Conservation (phyloP, 2,888 invertebrate genomes). For the Dione juno region DNA sequence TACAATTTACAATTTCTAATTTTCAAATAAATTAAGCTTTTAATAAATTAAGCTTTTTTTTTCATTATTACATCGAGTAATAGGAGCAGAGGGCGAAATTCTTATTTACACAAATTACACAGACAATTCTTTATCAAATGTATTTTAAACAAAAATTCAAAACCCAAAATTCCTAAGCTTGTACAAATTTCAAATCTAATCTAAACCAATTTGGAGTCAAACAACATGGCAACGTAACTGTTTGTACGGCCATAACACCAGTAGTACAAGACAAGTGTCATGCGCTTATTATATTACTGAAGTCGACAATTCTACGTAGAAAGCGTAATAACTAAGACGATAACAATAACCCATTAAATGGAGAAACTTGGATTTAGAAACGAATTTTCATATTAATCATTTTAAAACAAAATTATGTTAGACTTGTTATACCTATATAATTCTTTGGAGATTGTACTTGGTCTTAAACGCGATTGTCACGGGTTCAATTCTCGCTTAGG, state of each 20-base stretch:
- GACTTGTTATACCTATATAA: too few species aligned
- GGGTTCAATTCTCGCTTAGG: too few species aligned
- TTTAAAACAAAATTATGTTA: not conserved
- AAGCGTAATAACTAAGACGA: conserved; percentile 32
- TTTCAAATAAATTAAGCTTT: too few species aligned
- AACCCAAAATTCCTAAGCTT: not conserved
- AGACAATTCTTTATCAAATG: not conserved
- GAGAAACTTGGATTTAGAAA: conserved; percentile 36
- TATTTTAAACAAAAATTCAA: not conserved
- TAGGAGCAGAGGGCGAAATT: too few species aligned
- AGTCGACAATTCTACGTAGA: conserved; percentile 12
- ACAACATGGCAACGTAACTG: conserved; percentile 16
- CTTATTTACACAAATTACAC: not conserved
- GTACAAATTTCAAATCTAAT: conserved; percentile 2
- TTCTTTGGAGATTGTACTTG: too few species aligned
- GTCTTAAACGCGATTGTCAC: too few species aligned
- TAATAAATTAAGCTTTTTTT: too few species aligned
- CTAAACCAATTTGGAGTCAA: conserved; percentile 18
- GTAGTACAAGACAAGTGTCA: conserved; percentile 11
- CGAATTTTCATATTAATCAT: conserved; percentile 19
- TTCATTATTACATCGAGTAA: too few species aligned
- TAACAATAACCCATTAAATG: conserved; percentile 40
- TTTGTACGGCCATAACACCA: conserved; percentile 5
- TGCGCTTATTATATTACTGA: conserved; percentile 17
- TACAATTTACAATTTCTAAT: too few species aligned